These are phyloP conservation scores for Tupaia tana DNA, from an alignment of 2,113 vertebrate genomes.

Conservation along the genomic window DNA sequence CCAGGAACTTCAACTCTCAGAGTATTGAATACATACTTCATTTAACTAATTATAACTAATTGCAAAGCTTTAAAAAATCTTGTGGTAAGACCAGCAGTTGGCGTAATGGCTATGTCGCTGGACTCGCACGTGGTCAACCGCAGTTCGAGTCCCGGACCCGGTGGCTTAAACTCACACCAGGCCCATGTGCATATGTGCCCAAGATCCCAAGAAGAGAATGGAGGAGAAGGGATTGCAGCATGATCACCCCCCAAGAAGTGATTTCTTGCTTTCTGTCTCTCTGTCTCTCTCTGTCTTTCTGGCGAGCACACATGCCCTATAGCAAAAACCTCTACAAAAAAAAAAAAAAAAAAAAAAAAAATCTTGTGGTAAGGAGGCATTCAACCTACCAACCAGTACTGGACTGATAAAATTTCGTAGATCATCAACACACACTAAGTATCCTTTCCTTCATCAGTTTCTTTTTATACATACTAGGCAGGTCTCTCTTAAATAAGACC, in stretches of 20 bases:
- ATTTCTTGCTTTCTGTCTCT: too few species aligned
- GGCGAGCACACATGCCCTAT: too few species aligned
- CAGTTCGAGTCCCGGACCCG: too few species aligned
- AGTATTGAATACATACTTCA: neutral
- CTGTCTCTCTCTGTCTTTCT: too few species aligned
- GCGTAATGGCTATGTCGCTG: too few species aligned
- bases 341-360: neutral
- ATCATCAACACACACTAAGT: neutral
- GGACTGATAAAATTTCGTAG: neutral
- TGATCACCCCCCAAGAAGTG: too few species aligned
- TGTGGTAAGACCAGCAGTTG: neutral
- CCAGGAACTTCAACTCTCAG: neutral
- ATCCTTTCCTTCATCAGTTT: neutral
- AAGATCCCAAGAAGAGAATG: too few species aligned
- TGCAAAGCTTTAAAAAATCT: slow-evolving; percentile 18
- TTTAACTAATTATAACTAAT: slow-evolving; percentile 14
- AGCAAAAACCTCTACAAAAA: too few species aligned
- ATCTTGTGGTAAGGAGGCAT: neutral
- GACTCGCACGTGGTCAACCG: too few species aligned
- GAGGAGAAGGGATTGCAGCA: too few species aligned
- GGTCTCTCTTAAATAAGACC: slow-evolving; percentile 6
- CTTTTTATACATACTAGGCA: neutral
- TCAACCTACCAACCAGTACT: neutral
- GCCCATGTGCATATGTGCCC: too few species aligned
- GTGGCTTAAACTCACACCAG: too few species aligned